Base-by-base conservation (phyloP, 2,888 invertebrate species). In the Lucinisca nassula region DNA sequence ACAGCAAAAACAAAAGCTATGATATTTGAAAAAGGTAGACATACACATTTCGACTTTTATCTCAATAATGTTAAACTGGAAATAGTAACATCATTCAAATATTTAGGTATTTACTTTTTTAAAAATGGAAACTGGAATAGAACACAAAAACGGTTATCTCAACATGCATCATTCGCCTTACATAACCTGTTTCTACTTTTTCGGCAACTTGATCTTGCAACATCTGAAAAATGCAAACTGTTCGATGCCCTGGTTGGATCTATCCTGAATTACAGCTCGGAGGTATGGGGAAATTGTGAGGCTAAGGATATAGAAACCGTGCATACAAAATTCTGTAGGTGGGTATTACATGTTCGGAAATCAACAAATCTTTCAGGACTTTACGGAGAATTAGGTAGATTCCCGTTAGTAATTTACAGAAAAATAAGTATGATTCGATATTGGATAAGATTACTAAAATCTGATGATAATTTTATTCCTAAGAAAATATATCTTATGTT, bases 131-230 rank as follows among this genome's bases (percentile, higher is more conserved):
- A 78, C 21, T 78, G 61, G 61, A 21, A 12, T 12, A 17, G 67
- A 24, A 67, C 67, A 0, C 78, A 78, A 38, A 78, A 76, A 55
- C 17, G 24, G 8, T 24, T 76, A 27, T n/a, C 76, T 17, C 76
- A 76, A 55, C 49, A 76, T 14, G 37, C 78, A 3, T 58, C 45
- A 14, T 78, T 14, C 24, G 49, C 79, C 0, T 21, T 79, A 0
- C 79, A 79, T 30, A 79, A 79, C 12, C 35, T 79, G 14, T 79
- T 79, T 32, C 40, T 45, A 24, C 32, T 72, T 10, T 70, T 70
- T 30, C 38, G 49, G 27, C 61, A 78, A 78, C 4, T 79, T 45
- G 70, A 67, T 32, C 4, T 79, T 2, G 35, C 70, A 12, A 49
- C 38, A 40, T 30, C 4, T 1, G 40, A 72, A 45, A 67, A 79